Evolutionary conservation across 2,797 vertebrate genomes (phyloP).

Genomic region (Chromobotia macracanthus): DNA sequence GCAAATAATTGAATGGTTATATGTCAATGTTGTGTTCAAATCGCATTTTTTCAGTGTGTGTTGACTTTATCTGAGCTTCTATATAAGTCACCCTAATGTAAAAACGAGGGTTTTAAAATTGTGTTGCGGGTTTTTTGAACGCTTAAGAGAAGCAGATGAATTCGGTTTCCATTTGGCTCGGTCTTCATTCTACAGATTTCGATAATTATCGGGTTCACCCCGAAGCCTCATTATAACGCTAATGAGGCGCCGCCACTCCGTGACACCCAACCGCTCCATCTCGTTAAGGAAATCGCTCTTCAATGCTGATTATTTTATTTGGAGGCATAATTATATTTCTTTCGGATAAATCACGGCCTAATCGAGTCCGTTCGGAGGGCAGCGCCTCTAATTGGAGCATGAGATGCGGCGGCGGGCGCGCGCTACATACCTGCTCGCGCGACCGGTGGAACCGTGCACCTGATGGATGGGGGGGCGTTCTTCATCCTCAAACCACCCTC

Average conservation of each 20-base stretch:
- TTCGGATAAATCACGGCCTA: constrained; percentile 98
- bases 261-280: constrained; percentile 95
- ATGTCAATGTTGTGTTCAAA: background rate
- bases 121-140: constrained; percentile 45
- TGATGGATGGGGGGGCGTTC: constrained; percentile 52
- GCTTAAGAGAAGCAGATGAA: constrained; percentile 75
- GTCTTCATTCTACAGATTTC: constrained; percentile 82
- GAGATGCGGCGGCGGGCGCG: constrained; percentile 83
- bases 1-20: constrained; percentile 9
- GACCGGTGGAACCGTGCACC: constrained; percentile 67
- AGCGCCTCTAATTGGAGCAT: constrained; percentile 90
- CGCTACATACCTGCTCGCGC: constrained; percentile 67
- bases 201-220: constrained; percentile 69
- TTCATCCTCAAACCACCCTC: constrained; percentile 59
- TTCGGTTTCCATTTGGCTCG: constrained; percentile 80
- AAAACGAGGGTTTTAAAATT: constrained; percentile 55
- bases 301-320: constrained; percentile 99
- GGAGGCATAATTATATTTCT: constrained; percentile 99
- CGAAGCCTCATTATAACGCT: constrained; percentile 93
- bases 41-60: background rate
- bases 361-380: constrained; percentile 96
- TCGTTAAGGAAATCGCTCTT: constrained; percentile 99
- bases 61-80: background rate
- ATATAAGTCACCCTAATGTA: constrained; percentile 56
- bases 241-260: constrained; percentile 97